Evolutionary conservation across 2,888 invertebrate genomes (phyloP).

Genomic region (Strigamia crassipes): DNA sequence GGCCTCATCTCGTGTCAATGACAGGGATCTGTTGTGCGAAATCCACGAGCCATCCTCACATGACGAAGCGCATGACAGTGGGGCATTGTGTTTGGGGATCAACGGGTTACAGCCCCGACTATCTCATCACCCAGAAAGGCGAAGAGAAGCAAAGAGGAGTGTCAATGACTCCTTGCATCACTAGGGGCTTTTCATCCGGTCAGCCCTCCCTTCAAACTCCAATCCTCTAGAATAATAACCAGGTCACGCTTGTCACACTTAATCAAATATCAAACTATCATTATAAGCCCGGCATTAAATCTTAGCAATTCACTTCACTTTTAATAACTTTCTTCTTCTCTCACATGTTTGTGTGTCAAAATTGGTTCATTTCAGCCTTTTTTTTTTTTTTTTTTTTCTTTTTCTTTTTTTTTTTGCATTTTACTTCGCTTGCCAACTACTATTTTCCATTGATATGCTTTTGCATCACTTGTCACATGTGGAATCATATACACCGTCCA

Average conservation of each 20-base stretch:
- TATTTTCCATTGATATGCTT: conserved; percentile 28
- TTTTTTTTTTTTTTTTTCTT: no score
- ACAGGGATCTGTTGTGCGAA: conserved; percentile 10
- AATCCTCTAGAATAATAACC: conserved; percentile 27
- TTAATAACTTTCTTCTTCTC: neutral
- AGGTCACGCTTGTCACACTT: conserved; percentile 40
- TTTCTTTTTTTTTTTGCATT: no score
- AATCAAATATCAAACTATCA: conserved; percentile 32
- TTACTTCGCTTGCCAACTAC: neutral
- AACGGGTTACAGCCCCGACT: conserved; percentile 19
- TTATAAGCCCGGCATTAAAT: conserved; percentile 27
- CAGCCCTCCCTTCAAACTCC: conserved; percentile 8
- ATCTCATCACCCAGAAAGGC: conserved; percentile 39
- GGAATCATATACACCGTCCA: conserved; percentile 29
- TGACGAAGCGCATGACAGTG: conserved; percentile 27
- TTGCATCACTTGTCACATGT: conserved; percentile 33
- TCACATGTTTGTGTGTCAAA: neutral
- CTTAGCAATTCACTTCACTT: conserved; percentile 4
- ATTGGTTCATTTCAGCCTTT: neutral
- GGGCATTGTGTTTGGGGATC: conserved; percentile 33
- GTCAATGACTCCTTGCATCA: conserved; percentile 23
- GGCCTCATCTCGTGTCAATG: conserved; percentile 7
- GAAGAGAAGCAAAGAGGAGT: conserved; percentile 20
- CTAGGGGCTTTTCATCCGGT: conserved; percentile 29
- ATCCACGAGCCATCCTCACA: conserved; percentile 13